Percentiles rank a stretch among this genome's conserved stretches.
phyloP scores from a whole-genome alignment of 2,113 vertebrate species.

The Budorcas taxicolor region DNA sequence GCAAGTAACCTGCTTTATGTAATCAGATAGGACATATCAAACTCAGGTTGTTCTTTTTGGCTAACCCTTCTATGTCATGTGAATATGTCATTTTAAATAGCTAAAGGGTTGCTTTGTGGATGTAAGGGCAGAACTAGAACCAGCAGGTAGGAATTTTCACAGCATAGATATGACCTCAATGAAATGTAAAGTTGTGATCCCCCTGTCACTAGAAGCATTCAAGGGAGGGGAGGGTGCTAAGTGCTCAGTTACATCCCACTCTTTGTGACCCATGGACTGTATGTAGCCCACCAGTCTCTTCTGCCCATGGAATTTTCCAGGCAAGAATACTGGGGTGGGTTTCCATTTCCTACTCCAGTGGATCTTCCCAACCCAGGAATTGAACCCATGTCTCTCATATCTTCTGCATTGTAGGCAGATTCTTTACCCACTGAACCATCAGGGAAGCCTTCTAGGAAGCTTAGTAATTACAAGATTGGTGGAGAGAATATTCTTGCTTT shows the following conservation, averaged over 20 bases:
- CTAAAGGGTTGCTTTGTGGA: background rate
- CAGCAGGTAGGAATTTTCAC: background rate
- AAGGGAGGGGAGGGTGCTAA: background rate
- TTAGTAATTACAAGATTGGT: background rate
- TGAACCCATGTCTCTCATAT: background rate
- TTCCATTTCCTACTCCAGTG: background rate
- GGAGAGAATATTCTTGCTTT: background rate
- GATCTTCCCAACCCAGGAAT: background rate
- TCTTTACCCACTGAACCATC: background rate
- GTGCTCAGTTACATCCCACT: background rate
- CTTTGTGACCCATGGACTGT: background rate
- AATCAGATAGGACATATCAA: background rate
- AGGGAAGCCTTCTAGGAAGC: background rate
- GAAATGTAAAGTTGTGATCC: background rate
- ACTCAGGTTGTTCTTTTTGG: background rate
- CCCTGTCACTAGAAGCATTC: background rate
- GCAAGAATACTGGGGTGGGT: background rate
- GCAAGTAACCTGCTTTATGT: background rate
- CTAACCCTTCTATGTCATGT: background rate
- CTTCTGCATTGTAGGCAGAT: background rate
- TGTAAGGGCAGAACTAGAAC: background rate
- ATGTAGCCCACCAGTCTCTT: background rate
- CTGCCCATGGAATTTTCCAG: background rate
- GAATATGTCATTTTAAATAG: background rate
- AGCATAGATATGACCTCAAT: background rate